Percentiles rank a stretch among this genome's conserved stretches.
These are phyloP conservation scores for Oxyteleia sp. DNA, from an alignment of 2,888 invertebrate genomes.

Conservation along the genomic window DNA sequence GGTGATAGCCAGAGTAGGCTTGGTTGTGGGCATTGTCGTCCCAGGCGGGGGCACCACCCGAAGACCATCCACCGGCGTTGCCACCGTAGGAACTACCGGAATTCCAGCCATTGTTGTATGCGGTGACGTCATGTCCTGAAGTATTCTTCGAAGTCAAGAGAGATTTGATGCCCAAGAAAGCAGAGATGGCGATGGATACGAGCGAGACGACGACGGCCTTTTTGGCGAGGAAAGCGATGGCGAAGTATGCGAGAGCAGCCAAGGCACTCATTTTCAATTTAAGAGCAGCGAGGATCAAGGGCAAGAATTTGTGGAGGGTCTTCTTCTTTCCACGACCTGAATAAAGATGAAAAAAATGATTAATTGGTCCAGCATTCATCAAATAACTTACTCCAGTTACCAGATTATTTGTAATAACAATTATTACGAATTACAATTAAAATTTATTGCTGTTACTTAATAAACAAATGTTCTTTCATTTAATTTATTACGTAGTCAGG, in stretches of 20 bases:
- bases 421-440: too few species aligned
- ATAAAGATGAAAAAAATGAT: too few species aligned
- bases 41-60: conserved; percentile 79
- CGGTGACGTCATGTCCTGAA: conserved; percentile 83
- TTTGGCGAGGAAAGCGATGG: conserved; percentile 90
- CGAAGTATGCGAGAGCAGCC: conserved; percentile 89
- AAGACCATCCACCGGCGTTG: conserved; percentile 77
- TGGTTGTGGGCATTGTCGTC: conserved; percentile 84
- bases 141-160: conserved; percentile 83
- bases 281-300: conserved; percentile 88
- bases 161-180: conserved; percentile 87
- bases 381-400: too few species aligned
- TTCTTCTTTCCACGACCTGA: conserved; percentile 90
- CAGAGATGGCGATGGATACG: conserved; percentile 89
- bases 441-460: too few species aligned
- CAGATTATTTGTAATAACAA: too few species aligned
- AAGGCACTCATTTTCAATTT: conserved; percentile 89
- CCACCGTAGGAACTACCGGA: conserved; percentile 77
- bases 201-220: conserved; percentile 90
- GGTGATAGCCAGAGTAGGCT: conserved; percentile 84
- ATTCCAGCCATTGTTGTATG: conserved; percentile 82
- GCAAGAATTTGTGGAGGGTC: conserved; percentile 89
- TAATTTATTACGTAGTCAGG: too few species aligned
- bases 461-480: too few species aligned
- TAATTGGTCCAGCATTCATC: too few species aligned